Percentiles rank a stretch among this genome's conserved stretches.
phyloP scores from a whole-genome alignment of 2,888 invertebrate genomes.

The Lasioglossum lativentre region DNA sequence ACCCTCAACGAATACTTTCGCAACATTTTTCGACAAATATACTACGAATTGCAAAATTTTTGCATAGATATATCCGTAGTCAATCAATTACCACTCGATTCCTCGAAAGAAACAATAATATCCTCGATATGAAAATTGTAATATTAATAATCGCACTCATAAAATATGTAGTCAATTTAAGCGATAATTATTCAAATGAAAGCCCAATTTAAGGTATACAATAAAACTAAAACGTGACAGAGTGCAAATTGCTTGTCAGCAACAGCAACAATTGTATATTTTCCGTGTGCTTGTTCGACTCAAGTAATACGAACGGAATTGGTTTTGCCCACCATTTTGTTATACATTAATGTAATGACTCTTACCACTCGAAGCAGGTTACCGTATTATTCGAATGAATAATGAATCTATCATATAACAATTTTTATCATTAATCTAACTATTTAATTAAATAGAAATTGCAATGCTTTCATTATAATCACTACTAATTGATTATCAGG shows the following conservation, averaged over 20 bases:
- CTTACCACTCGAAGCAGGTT: neutral
- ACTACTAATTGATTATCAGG: neutral
- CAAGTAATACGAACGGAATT: neutral
- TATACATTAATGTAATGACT: neutral
- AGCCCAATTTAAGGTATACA: neutral
- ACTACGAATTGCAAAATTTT: neutral
- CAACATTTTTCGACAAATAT: neutral
- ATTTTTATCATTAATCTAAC: neutral
- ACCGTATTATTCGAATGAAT: neutral
- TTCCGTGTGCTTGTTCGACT: neutral
- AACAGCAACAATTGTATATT: neutral
- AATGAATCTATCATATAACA: neutral
- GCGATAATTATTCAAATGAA: neutral
- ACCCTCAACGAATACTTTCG: conserved; percentile 10
- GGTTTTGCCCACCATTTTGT: neutral
- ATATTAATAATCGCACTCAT: neutral
- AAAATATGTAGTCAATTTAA: neutral
- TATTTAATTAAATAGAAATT: neutral
- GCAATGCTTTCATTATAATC: neutral
- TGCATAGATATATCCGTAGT: neutral
- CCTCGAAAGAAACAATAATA: neutral
- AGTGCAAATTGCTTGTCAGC: neutral
- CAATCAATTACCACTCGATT: too few relatives aligned
- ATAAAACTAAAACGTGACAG: neutral
- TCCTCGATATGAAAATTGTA: neutral